Evolutionary conservation across 1,140 invertebrate genomes (phyloP).

Genomic region (Penaeus vannamei): DNA sequence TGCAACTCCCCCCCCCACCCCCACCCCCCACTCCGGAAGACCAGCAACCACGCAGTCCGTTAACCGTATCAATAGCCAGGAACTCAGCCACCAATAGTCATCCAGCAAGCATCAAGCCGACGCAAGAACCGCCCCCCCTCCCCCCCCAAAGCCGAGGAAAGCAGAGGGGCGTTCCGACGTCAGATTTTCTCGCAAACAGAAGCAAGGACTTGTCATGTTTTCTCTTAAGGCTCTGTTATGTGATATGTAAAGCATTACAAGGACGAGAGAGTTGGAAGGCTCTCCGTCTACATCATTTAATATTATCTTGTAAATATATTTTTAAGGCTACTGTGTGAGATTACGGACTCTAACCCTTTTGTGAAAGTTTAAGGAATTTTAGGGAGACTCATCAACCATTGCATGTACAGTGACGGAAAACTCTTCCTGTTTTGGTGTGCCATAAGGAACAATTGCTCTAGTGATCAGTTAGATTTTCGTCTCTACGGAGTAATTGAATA

Average conservation of each 20-base stretch:
- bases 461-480: conserved; percentile 46
- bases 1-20: no score
- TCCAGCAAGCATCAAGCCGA: not conserved
- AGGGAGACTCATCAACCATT: conserved; percentile 32
- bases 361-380: conserved; percentile 35
- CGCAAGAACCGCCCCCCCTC: conserved; percentile 21
- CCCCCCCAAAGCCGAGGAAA: conserved; percentile 6
- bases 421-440: conserved; percentile 62
- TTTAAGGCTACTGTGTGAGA: conserved; percentile 60
- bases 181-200: not conserved
- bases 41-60: no score
- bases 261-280: conserved; percentile 41
- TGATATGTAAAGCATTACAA: conserved; percentile 64
- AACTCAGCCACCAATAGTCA: not conserved
- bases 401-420: conserved; percentile 61
- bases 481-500: conserved; percentile 24
- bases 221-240: conserved; percentile 58
- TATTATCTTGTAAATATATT: conserved; percentile 64
- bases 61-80: no score
- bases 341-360: conserved; percentile 44
- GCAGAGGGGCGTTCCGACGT: not conserved
- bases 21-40: no score
- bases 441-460: conserved; percentile 52
- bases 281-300: conserved; percentile 49
- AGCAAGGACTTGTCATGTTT: not conserved